A percentile compares a stretch with the other conserved stretches of the same genome.
These are phyloP conservation scores for Acrobasis consociella DNA, from an alignment of 2,888 invertebrate genomes.

Conservation along the genomic window DNA sequence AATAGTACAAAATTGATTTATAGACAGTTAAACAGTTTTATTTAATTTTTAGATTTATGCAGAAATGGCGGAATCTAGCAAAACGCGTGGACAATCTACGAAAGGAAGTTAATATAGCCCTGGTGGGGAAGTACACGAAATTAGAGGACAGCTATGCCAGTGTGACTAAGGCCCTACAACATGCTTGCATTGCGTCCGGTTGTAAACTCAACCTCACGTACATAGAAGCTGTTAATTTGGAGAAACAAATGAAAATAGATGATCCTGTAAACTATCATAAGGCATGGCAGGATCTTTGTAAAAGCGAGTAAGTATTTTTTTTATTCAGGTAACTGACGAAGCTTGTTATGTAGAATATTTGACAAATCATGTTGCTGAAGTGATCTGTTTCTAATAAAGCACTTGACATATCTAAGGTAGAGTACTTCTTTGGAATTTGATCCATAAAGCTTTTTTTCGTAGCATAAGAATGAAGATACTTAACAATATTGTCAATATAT, in stretches of 20 bases:
- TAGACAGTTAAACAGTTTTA: too few species aligned
- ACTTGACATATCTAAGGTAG: too few species aligned
- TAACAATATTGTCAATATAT: background rate
- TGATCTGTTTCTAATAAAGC: too few species aligned
- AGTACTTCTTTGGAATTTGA: too few species aligned
- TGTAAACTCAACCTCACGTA: constrained; percentile 93
- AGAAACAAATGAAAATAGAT: constrained; percentile 86
- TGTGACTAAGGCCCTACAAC: constrained; percentile 96
- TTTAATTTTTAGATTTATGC: constrained; percentile 85
- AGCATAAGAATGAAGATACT: constrained; percentile 24
- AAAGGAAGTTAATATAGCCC: constrained; percentile 93
- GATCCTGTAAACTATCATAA: constrained; percentile 94
- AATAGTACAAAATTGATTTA: too few species aligned
- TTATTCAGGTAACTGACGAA: too few species aligned
- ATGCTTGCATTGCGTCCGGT: constrained; percentile 93
- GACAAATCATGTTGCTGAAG: too few species aligned
- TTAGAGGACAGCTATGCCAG: constrained; percentile 98
- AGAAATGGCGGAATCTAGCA: constrained; percentile 94
- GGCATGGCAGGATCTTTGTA: constrained; percentile 96
- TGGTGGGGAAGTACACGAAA: constrained; percentile 98
- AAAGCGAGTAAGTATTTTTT: constrained; percentile 86
- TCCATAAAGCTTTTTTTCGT: too few species aligned
- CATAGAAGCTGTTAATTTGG: constrained; percentile 95
- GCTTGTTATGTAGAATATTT: too few species aligned
- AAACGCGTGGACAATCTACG: constrained; percentile 92